Base-by-base conservation (phyloP, 2,888 invertebrate genomes). In the Melinaea menophilus region DNA sequence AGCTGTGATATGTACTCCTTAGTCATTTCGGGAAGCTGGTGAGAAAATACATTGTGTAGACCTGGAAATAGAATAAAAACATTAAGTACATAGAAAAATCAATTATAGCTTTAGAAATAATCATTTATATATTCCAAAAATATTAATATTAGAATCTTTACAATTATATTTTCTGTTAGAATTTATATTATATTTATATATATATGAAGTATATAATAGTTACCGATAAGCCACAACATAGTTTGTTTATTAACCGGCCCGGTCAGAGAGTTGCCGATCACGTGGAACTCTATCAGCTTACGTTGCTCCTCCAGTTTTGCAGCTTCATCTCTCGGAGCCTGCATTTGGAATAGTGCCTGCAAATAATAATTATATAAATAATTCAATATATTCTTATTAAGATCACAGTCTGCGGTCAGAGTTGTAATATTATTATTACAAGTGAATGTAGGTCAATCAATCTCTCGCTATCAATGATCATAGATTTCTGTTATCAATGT, bases 1-100 rank as follows among this genome's bases (percentile, higher is more conserved):
- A 99, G 88, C 73, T 99, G 95, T 0, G 97, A 97, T 72, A 99
- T 98, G 80, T 99, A 99, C 83, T 98, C 98, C 71, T 97, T 96
- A 0, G 99, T 99, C 99, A 99, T 99, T 79, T 97, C 94, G 0
- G 99, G 98, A 65, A 99, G 87, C 79, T 99, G 99, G 77, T 97
- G 96, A 0, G 98, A 96, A 82, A 99, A 98, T 0, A 99, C 97
- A 81, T 97, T 97, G 83, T 98, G 98, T 7, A 99, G 92, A 33
- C 97, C 93, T 91, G 78, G 4, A 75, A 74, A 54, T 46, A 56
- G 35, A 11, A 33, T 46, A 51, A 11, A 31, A 9, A 51, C 7
- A 2, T 55, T 47, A 41, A 9, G 34, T 3, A 11, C 35, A 34
- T 12, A 22, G 7, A 33, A 45, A 7, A 57, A 34, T 57, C n/a